phyloP scores from a whole-genome alignment of 2,888 invertebrate genomes.

The Drosophila tripunctata region DNA sequence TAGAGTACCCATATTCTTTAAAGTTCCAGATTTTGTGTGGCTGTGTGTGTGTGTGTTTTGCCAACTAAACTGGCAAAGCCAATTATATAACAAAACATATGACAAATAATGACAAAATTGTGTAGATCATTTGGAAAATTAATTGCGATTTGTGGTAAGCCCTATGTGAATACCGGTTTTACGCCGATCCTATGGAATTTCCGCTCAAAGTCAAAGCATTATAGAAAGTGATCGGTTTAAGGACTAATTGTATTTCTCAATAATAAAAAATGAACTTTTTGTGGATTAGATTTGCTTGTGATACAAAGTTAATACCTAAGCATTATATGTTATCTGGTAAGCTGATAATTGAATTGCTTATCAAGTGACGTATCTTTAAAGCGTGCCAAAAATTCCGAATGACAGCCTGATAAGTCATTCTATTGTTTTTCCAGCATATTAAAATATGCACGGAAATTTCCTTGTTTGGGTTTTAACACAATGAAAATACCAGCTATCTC shows the following conservation, averaged over 20 bases:
- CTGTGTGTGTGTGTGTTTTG: constrained; percentile 41
- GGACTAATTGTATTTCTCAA: too few species aligned
- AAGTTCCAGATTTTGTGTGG: constrained; percentile 9
- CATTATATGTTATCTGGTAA: neutral
- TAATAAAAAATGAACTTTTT: too few species aligned
- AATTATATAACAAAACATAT: constrained; percentile 78
- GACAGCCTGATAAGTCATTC: constrained; percentile 38
- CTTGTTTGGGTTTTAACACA: constrained; percentile 76
- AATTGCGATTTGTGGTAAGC: constrained; percentile 71
- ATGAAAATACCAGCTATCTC: constrained; percentile 74
- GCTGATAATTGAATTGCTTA: neutral
- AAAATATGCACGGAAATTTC: constrained; percentile 65
- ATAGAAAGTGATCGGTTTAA: neutral
- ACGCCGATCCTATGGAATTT: constrained; percentile 34
- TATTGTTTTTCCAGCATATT: constrained; percentile 20
- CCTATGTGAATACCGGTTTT: constrained; percentile 41
- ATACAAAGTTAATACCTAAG: neutral
- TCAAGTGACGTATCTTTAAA: neutral
- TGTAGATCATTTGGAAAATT: constrained; percentile 62
- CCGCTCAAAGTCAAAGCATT: neutral
- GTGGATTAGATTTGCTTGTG: neutral
- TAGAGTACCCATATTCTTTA: neutral
- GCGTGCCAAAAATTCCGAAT: constrained; percentile 27
- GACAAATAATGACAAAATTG: constrained; percentile 39
- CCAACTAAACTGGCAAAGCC: constrained; percentile 55